Percentiles rank a stretch among this genome's conserved stretches.
phyloP scores from a whole-genome alignment of 1,140 invertebrate species.

The Drosophila subpulchrella region DNA sequence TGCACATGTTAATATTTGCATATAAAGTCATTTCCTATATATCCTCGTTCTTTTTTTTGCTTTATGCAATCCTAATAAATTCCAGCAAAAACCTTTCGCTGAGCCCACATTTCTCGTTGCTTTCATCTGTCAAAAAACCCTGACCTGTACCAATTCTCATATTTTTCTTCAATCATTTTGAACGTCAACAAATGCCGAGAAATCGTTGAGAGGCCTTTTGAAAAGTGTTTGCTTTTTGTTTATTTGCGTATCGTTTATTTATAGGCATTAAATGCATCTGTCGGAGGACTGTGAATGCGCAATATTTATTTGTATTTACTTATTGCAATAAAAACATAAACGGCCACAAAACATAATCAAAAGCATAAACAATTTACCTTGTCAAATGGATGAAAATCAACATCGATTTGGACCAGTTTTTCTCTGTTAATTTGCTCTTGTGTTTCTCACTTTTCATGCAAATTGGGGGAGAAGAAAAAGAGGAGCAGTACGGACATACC shows the following conservation, averaged over 20 bases:
- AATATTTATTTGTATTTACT: conserved; percentile 42
- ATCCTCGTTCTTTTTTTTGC: not conserved
- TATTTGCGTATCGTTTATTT: conserved; percentile 40
- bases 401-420: conserved; percentile 16
- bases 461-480: conserved; percentile 5
- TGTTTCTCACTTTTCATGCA: conserved; percentile 20
- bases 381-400: conserved; percentile 43
- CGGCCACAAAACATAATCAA: conserved; percentile 34
- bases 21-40: too few species aligned
- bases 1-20: not conserved
- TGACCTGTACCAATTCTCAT: conserved; percentile 41
- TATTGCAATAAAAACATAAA: conserved; percentile 49
- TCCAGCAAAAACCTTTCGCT: not conserved
- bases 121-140: conserved; percentile 8
- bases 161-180: conserved; percentile 40
- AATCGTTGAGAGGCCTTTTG: conserved; percentile 33
- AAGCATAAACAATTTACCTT: conserved; percentile 28
- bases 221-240: conserved; percentile 31
- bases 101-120: conserved; percentile 1
- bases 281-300: conserved; percentile 13
- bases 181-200: conserved; percentile 20
- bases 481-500: not conserved
- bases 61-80: not conserved
- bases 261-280: conserved; percentile 52
- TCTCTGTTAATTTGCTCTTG: conserved; percentile 9